Base-by-base conservation (phyloP, 1,140 invertebrate genomes). In the Cyrtorhinus lividipennis region DNA sequence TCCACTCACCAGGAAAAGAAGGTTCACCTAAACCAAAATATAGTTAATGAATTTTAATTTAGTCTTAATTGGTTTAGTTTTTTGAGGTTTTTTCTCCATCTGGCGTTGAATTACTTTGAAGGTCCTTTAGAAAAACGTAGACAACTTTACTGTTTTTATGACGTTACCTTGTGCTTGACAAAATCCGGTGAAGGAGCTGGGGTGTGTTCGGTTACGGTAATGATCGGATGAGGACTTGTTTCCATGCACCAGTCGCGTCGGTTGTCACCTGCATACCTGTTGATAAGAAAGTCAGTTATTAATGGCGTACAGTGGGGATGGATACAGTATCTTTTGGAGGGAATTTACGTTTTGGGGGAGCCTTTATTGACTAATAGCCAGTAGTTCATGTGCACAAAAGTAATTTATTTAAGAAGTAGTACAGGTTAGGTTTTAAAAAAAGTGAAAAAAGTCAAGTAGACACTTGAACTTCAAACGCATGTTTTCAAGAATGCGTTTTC, bases 141-240 rank as follows among this genome's bases (percentile, higher is more conserved):
- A n/a, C n/a, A n/a, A n/a, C n/a, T n/a, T n/a, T n/a, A n/a, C n/a
- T n/a, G n/a, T n/a, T n/a, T n/a, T n/a, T n/a, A n/a, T n/a, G n/a
- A n/a, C 30, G 62, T 71, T 74, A 90, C 88, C 76, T 88, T 86
- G 75, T 85, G 76, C 58, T 79, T 81, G 67, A 88, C 79, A 68
- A 84, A 90, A 69, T 91, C 89, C 0, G 88, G 88, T 1, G 88
- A 91, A 10, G 89, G 88, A 8, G 86, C 85, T 0, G 91, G 91
- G 0, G 90, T 94, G 71, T 96, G 91, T 72, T 95, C 91, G 0
- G 94, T 96, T 0, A 97, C 91, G 1, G 92, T 96, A 53, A 96
- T 97, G 60, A 96, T 95, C 0, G 93, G 94, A 76, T 94, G 94
- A 45, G 84, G 78, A 0, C 64, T 66, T 24, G 77, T 62, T 71